phyloP scores from a whole-genome alignment of 2,113 vertebrate species.

The Ciconia stormi region DNA sequence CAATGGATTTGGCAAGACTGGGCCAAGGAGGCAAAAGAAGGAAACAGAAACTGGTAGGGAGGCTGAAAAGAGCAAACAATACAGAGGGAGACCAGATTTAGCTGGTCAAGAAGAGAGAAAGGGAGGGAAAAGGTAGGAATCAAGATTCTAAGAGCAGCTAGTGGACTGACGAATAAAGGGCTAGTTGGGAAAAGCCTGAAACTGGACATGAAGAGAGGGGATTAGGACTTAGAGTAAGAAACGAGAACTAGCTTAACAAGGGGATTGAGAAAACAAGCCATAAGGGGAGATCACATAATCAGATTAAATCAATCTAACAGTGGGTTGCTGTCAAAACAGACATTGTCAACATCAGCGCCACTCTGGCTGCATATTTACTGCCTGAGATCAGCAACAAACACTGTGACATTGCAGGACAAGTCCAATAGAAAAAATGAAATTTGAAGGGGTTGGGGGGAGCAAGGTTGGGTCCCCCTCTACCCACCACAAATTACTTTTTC shows the following conservation, averaged over 20 bases:
- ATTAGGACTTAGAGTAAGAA: not conserved
- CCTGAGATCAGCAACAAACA: not conserved
- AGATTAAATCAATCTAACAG: not conserved
- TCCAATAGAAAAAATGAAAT: not conserved
- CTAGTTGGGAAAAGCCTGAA: not conserved
- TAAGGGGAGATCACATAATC: not conserved
- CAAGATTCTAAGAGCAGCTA: not conserved
- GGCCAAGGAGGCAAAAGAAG: not conserved
- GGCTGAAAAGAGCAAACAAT: not conserved
- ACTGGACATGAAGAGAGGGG: not conserved
- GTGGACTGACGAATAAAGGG: not conserved
- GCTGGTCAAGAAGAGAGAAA: not conserved
- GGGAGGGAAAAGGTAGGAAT: not conserved
- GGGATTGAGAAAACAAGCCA: not conserved
- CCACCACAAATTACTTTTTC: not conserved
- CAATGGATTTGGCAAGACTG: not conserved
- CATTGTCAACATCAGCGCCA: not conserved
- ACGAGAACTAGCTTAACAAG: not conserved
- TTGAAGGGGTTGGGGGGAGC: accelerated
- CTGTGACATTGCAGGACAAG: not conserved
- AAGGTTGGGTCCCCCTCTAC: not conserved
- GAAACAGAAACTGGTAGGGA: not conserved
- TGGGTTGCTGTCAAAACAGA: not conserved
- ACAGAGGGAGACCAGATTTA: not conserved
- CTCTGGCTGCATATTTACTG: not conserved